Base-by-base conservation (phyloP, 2,113 vertebrate species). In the Glaucomys volans region DNA sequence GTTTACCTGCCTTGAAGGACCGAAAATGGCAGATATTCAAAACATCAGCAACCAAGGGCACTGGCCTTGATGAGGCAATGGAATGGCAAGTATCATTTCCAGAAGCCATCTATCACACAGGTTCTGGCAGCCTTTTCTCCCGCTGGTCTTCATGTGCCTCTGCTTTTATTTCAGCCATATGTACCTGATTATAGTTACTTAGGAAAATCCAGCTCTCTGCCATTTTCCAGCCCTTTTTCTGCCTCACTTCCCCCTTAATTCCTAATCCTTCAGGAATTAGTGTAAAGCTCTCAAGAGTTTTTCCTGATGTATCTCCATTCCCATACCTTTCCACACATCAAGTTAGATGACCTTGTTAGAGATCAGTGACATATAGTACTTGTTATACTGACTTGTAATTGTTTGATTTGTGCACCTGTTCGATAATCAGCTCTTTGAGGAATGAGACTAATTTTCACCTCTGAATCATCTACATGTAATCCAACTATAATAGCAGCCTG, bases 1-100 rank as follows among this genome's bases (percentile, higher is more conserved):
- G 99, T 30, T 98, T 99, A 59, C 99, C 99, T 0, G 99, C 99
- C 42, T 97, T 99, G 94, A 99, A 99, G 97, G 99, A 99, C 98
- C 99, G 99, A 47, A 99, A 99, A 95, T 99, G 99, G 99, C 99
- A 99, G 98, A 99, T 99, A 97, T 99, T 99, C 98, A 99, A 99
- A 98, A 99, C 99, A 4, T 99, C 99, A 4, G 99, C 99, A 89
- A 99, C 99, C 82, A 99, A 99, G 98, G 99, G 99, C 98, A 99
- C 99, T 0, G 99, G 99, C 79, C 99, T 99, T 80, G 99, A 99
- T 28, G 99, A 99, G 81, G 99, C 99, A 37, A 99, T 99, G 99
- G 99, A 99, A 93, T 99, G 99, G 99, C 99, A 98, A 98, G 98
- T 87, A 59, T 44, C 4, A n/a, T 94, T 90, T 90, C 37, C 14